Evolutionary conservation across 2,888 invertebrate species (phyloP), one percentile per base, ranked within the genome.

Genomic region (Cataglyphis livida): DNA sequence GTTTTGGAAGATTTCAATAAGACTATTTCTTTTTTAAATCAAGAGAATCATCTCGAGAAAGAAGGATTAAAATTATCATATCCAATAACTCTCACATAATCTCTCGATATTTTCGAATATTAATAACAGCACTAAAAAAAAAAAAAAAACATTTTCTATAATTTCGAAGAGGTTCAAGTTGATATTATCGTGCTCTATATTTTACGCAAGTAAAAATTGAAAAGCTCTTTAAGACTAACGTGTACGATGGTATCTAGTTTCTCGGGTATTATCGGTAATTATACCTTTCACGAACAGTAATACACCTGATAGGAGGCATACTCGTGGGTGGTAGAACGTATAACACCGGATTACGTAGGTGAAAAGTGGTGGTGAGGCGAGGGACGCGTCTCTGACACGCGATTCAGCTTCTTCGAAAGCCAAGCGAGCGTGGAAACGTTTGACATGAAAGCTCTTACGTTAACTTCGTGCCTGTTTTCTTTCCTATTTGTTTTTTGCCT

Each of bases 361-460:
- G 85, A 84, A 85, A 85, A 83, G 78, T 74, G 70, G 75, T 70
- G 44, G 68, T 68, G 82, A 75, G 59, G 62, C 48, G 51, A 79
- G 82, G 65, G 79, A 71, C 65, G 44, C 73, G 32, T 57, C 57
- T 62, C 85, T 70, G 86, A 88, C 90, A 91, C 91, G 91, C 91
- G 90, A 91, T 91, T 90, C 87, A 87, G 86, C 88, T 88, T 86
- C 84, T 90, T 73, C 92, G 93, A 65, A 96, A 96, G 68, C 96
- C 93, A 54, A 54, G 59, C 95, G 94, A 92, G 96, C 96, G 25
- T 95, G 95, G 38, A 95, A 96, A 7, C 96, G 92, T 91, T 96
- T 96, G 0, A 96, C 95, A 93, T 96, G 96, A 95, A 95, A 95
- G 35, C 96, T 96, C 89, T 95, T 95, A 84, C 84, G 82, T 89